Conservation (phyloP, 1,140 invertebrate genomes). For the Harpegnathos saltator region DNA sequence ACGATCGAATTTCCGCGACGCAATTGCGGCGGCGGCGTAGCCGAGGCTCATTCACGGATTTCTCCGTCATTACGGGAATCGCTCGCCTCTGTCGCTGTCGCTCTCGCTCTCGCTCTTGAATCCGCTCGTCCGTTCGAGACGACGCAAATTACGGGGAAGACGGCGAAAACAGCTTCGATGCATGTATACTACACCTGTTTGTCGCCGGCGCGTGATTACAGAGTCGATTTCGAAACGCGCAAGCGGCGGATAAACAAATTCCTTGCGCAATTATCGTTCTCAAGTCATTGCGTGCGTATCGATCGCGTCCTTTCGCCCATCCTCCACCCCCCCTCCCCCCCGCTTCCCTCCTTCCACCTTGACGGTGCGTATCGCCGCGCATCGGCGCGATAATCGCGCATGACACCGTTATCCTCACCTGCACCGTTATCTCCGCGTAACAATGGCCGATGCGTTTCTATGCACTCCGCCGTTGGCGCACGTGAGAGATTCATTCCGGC, state of each 20-base stretch:
- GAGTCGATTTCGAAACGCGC: slow-evolving; percentile 57
- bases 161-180: neutral
- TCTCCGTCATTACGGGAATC: slow-evolving; percentile 31
- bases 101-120: neutral
- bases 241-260: slow-evolving; percentile 59
- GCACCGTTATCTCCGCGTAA: slow-evolving; percentile 43
- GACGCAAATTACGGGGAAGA: slow-evolving; percentile 29
- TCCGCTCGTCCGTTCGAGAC: neutral
- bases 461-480: neutral
- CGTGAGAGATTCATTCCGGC: slow-evolving; percentile 14
- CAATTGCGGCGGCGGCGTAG: neutral
- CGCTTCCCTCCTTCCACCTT: too few species aligned
- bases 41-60: slow-evolving; percentile 6
- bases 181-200: slow-evolving; percentile 8
- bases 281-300: slow-evolving; percentile 59
- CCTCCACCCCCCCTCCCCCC: too few species aligned
- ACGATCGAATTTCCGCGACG: slow-evolving; percentile 38
- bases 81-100: neutral
- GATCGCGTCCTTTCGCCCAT: neutral
- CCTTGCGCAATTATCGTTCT: slow-evolving; percentile 67
- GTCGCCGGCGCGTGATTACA: slow-evolving; percentile 1
- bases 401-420: slow-evolving; percentile 28
- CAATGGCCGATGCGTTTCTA: slow-evolving; percentile 41
- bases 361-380: too few species aligned
- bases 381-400: slow-evolving; percentile 63